A percentile compares a stretch with the other conserved stretches of the same genome.
Conservation (phyloP, 2,888 invertebrate species). For the Acleris cristana region DNA sequence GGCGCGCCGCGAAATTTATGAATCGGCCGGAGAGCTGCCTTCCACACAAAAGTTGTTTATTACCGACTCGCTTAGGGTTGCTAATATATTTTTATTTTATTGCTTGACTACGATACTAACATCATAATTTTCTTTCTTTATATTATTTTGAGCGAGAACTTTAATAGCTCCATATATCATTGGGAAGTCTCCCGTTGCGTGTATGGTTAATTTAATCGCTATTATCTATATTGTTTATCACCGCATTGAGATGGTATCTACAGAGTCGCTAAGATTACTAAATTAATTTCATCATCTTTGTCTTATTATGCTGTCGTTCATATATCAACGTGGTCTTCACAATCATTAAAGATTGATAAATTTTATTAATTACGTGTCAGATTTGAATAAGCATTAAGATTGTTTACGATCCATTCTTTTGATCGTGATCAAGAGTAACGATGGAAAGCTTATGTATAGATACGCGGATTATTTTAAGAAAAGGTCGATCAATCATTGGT, state of each 20-base stretch:
- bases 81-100: conserved; percentile 70
- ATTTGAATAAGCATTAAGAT: conserved; percentile 42
- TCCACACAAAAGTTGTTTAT: conserved; percentile 82
- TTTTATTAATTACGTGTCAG: conserved; percentile 40
- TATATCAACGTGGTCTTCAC: conserved; percentile 34
- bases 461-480: conserved; percentile 56
- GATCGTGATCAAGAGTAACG: conserved; percentile 55
- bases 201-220: conserved; percentile 66
- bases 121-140: conserved; percentile 73
- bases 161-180: conserved; percentile 71
- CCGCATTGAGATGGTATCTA: conserved; percentile 46
- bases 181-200: conserved; percentile 67
- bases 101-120: conserved; percentile 62
- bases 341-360: conserved; percentile 42
- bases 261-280: conserved; percentile 34
- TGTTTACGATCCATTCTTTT: conserved; percentile 46
- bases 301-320: conserved; percentile 25
- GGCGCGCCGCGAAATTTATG: conserved; percentile 80
- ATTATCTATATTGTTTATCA: conserved; percentile 67
- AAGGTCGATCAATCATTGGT: conserved; percentile 66
- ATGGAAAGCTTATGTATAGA: conserved; percentile 44
- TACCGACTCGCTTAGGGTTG: conserved; percentile 69
- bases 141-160: conserved; percentile 66
- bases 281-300: conserved; percentile 37
- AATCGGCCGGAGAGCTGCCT: conserved; percentile 76